phyloP scores from a whole-genome alignment of 1,140 invertebrate species.

The Drosophila arawakana region DNA sequence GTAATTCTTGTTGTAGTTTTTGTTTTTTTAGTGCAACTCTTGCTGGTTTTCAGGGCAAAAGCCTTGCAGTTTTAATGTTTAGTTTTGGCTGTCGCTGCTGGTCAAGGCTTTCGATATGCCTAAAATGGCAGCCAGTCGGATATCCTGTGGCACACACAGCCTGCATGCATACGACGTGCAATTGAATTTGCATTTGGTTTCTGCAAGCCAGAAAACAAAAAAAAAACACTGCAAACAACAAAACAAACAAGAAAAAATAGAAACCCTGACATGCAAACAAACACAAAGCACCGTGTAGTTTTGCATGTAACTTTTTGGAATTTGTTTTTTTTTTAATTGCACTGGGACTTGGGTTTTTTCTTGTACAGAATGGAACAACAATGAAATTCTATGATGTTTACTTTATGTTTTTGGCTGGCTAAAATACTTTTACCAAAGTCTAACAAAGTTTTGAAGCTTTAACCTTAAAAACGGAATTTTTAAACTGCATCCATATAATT shows the following conservation, averaged over 20 bases:
- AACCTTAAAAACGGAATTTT: conserved; percentile 6
- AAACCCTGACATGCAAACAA: conserved; percentile 39
- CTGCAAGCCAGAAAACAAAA: conserved; percentile 35
- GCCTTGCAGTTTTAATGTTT: conserved; percentile 71
- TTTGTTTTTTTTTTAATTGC: conserved; percentile 72
- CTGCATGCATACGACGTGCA: conserved; percentile 57
- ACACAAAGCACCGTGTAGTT: conserved; percentile 57
- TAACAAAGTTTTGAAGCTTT: conserved; percentile 29
- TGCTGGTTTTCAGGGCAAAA: conserved; percentile 30
- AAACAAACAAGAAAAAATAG: conserved; percentile 14
- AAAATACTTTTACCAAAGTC: conserved; percentile 14
- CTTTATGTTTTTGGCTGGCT: conserved; percentile 26
- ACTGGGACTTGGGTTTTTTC: conserved; percentile 45
- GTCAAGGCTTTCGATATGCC: conserved; percentile 71
- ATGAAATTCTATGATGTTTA: conserved; percentile 66
- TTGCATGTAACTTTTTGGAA: conserved; percentile 63
- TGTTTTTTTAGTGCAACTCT: conserved; percentile 26
- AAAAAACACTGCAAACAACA: conserved; percentile 32
- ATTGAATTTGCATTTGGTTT: conserved; percentile 81
- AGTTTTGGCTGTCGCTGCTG: conserved; percentile 58
- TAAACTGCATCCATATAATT: background rate
- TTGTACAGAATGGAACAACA: conserved; percentile 48
- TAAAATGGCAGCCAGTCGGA: conserved; percentile 74
- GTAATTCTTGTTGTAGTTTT: conserved; percentile 26
- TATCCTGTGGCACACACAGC: conserved; percentile 67